Conservation (phyloP, 2,888 invertebrate genomes). For the Digitonthophagus gazella region DNA sequence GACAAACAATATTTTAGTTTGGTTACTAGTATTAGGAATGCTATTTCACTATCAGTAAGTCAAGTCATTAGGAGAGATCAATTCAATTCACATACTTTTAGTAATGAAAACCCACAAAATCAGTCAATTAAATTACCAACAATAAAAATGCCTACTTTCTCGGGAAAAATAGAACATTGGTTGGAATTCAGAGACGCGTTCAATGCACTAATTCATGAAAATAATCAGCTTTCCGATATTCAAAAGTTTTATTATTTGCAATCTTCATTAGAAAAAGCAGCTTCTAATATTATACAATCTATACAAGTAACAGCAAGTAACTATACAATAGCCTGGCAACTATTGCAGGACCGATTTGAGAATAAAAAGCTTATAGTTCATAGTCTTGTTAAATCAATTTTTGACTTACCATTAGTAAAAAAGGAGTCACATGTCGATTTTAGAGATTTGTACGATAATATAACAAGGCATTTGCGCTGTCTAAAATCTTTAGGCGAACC, state of each 20-base stretch:
- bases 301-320: conserved; percentile 24
- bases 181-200: conserved; percentile 27
- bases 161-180: conserved; percentile 26
- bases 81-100: no score
- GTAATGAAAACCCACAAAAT: no score
- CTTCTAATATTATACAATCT: conserved; percentile 25
- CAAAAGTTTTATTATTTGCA: conserved; percentile 30
- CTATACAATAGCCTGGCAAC: conserved; percentile 28
- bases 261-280: conserved; percentile 28
- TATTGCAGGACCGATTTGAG: conserved; percentile 31
- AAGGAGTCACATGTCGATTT: not conserved
- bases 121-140: no score
- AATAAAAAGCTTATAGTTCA: conserved; percentile 34
- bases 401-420: conserved; percentile 22
- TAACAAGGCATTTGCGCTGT: not conserved
- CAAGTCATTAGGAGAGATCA: no score
- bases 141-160: no score
- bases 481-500: not conserved
- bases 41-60: no score
- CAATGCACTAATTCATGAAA: conserved; percentile 24
- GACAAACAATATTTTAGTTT: no score
- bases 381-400: conserved; percentile 32
- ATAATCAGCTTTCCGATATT: conserved; percentile 22
- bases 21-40: no score
- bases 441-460: not conserved